Evolutionary conservation across 2,888 invertebrate species (phyloP).

Genomic region (Pocota personata): DNA sequence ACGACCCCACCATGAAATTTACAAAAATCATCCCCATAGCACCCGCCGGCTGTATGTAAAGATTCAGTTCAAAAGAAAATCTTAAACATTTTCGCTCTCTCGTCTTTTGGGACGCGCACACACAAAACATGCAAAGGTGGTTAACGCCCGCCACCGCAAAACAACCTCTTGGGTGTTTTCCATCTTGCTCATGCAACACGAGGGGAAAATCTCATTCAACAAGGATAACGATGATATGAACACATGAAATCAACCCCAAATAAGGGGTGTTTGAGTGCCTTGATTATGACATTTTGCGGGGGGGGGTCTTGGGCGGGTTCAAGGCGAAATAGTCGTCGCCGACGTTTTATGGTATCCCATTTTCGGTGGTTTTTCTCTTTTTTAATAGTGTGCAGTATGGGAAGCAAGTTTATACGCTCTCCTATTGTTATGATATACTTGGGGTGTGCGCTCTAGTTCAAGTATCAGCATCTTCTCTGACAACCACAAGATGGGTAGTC

Average conservation of each 20-base stretch:
- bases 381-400: neutral
- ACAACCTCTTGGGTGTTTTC: constrained; percentile 2
- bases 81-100: constrained; percentile 20
- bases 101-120: constrained; percentile 7
- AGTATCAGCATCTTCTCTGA: neutral
- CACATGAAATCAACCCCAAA: constrained; percentile 46
- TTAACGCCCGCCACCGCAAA: constrained; percentile 62
- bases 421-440: constrained; percentile 31
- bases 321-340: neutral
- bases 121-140: constrained; percentile 26
- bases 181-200: constrained; percentile 29
- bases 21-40: neutral
- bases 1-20: neutral
- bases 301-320: neutral
- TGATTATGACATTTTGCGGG: constrained; percentile 60
- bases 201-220: constrained; percentile 28
- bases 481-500: constrained; percentile 20
- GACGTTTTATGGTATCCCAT: constrained; percentile 19
- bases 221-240: constrained; percentile 4
- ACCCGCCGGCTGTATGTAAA: neutral
- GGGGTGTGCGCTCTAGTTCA: constrained; percentile 22
- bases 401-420: constrained; percentile 2
- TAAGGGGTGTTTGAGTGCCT: constrained; percentile 27
- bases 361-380: constrained; percentile 5
- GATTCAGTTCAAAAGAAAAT: neutral